Conservation (phyloP, 2,888 invertebrate species). For the Chrysopilus asiliformis region DNA sequence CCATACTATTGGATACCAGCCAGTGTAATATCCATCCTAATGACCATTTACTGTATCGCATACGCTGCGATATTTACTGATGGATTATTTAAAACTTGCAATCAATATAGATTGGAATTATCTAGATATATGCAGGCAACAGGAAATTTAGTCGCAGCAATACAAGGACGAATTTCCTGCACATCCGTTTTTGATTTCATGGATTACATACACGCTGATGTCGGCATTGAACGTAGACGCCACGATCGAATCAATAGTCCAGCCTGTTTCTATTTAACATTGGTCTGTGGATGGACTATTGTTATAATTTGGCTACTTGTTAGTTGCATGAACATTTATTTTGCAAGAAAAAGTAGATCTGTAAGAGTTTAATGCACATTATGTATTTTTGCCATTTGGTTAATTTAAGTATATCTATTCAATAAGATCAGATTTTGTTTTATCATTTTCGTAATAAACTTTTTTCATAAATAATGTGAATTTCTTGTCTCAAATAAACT, state of each 20-base stretch:
- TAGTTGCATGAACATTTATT: constrained; percentile 37
- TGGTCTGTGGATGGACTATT: constrained; percentile 48
- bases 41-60: constrained; percentile 50
- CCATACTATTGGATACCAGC: constrained; percentile 58
- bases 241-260: constrained; percentile 62
- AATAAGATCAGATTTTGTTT: too few species aligned
- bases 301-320: constrained; percentile 41
- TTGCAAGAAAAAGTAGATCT: constrained; percentile 34
- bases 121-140: constrained; percentile 40
- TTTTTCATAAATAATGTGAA: too few species aligned
- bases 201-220: constrained; percentile 65
- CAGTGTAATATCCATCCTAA: constrained; percentile 45
- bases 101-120: constrained; percentile 54
- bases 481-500: too few species aligned
- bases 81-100: constrained; percentile 63
- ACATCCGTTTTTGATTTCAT: constrained; percentile 68
- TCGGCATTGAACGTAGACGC: constrained; percentile 39
- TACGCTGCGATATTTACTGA: constrained; percentile 57
- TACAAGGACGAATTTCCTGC: constrained; percentile 48
- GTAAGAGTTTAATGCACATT: constrained; percentile 27
- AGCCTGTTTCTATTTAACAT: constrained; percentile 49
- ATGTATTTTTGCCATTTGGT: too few species aligned
- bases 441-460: too few species aligned
- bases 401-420: too few species aligned
- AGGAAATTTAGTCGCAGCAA: constrained; percentile 33